These are phyloP conservation scores for Nematostella vectensis DNA, from an alignment of 92 coral and sea anemone genomes.

Conservation along the genomic window DNA sequence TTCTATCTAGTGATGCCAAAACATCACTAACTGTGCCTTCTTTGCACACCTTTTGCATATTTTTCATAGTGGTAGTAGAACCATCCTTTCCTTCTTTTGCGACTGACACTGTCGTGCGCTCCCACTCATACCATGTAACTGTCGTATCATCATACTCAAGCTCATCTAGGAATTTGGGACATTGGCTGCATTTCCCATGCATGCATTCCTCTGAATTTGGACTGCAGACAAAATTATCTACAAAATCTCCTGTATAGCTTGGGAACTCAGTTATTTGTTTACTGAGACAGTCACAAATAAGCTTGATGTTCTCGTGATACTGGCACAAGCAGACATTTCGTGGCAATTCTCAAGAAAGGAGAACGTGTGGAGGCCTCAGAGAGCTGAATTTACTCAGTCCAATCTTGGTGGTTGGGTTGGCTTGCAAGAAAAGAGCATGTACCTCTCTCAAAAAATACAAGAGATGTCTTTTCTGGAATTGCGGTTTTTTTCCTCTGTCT, in stretches of 20 bases:
- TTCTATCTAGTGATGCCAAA: background rate
- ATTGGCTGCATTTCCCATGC: background rate
- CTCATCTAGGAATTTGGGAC: conserved; percentile 2
- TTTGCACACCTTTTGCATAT: background rate
- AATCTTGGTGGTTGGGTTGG: too few species aligned
- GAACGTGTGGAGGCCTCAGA: too few species aligned
- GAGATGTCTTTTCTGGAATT: too few species aligned
- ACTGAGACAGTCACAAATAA: background rate
- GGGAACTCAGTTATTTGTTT: background rate
- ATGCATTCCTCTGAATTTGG: background rate
- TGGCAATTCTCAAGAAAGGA: conserved; percentile 4
- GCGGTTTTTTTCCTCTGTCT: too few species aligned
- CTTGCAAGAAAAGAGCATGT: conserved; percentile 28
- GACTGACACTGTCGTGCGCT: conserved; percentile 1
- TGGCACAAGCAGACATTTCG: conserved; percentile 15
- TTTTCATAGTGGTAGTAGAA: background rate
- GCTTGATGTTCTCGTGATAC: conserved; percentile 16
- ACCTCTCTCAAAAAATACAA: too few species aligned
- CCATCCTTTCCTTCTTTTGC: background rate
- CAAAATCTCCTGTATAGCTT: conserved; percentile 1
- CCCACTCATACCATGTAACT: background rate
- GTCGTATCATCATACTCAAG: conserved; percentile 15
- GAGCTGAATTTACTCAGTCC: too few species aligned
- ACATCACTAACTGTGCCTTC: conserved; percentile 1
- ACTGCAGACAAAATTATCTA: background rate